Evolutionary conservation across 37 sponge, comb jelly and placozoan genomes (phyloP).

Genomic region (Geodia barretti): DNA sequence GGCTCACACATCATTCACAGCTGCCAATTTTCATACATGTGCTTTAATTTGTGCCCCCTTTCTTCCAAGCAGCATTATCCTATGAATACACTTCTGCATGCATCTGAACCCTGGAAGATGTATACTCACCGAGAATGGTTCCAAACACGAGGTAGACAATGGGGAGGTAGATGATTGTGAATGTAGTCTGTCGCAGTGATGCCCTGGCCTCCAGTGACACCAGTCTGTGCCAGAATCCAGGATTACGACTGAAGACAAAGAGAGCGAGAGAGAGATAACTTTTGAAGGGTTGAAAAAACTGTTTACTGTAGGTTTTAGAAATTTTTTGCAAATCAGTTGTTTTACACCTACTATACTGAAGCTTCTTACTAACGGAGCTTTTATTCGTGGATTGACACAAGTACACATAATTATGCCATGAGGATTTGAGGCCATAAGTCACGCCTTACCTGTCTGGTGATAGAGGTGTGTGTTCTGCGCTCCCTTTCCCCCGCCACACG

Average conservation of each 20-base stretch:
- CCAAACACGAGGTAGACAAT: slow-evolving; percentile 71
- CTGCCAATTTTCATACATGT: no score
- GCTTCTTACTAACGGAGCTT: no score
- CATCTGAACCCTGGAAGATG: no score
- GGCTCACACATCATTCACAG: no score
- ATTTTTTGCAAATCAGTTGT: no score
- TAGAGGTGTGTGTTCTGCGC: slow-evolving; percentile 4
- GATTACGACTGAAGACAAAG: slow-evolving; percentile 53
- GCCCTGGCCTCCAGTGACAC: slow-evolving; percentile 71
- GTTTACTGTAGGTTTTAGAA: no score
- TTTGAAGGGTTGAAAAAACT: neutral
- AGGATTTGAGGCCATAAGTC: no score
- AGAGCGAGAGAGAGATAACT: neutral
- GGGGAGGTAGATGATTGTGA: slow-evolving; percentile 79
- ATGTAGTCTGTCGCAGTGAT: slow-evolving; percentile 61
- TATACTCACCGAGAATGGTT: slow-evolving; percentile 64
- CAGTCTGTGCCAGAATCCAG: slow-evolving; percentile 71
- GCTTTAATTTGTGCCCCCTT: no score
- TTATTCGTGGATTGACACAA: no score
- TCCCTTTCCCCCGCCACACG: slow-evolving; percentile 12
- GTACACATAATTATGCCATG: no score
- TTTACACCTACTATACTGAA: no score
- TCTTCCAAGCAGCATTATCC: neutral
- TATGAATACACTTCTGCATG: neutral
- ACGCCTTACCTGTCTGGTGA: neutral